These are phyloP conservation scores for Myxocyprinus asiaticus DNA, from an alignment of 2,113 vertebrate genomes.

Conservation along the genomic window DNA sequence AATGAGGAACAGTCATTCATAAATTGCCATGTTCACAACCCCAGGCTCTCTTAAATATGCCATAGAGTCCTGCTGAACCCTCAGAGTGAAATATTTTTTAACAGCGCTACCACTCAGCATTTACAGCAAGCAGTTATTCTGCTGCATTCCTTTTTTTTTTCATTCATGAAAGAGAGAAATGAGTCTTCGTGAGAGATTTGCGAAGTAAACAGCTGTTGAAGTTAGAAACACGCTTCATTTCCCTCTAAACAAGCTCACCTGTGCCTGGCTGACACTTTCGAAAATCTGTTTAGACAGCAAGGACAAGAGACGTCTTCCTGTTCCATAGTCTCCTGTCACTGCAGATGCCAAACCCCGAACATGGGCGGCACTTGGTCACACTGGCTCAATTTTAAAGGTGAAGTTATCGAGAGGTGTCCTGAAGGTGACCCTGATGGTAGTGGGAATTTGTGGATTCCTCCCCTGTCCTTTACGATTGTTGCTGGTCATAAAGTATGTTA, in stretches of 20 bases:
- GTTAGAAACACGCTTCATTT: conserved; percentile 25
- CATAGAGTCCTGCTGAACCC: not conserved
- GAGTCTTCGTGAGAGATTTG: not conserved
- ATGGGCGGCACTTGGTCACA: not conserved
- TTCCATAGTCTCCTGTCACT: conserved; percentile 25
- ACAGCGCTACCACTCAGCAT: not conserved
- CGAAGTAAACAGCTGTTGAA: conserved; percentile 25
- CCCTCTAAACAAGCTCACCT: not conserved
- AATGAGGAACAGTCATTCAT: conserved; percentile 13
- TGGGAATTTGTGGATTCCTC: conserved; percentile 6
- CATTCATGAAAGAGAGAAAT: not conserved
- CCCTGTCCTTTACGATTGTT: not conserved
- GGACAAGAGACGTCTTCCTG: conserved; percentile 4
- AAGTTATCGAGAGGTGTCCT: not conserved
- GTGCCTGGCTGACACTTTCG: not conserved
- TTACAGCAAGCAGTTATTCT: not conserved
- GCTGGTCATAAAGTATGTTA: too few relatives aligned
- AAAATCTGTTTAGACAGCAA: conserved; percentile 14
- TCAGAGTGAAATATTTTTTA: conserved; percentile 9
- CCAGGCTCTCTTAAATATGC: not conserved
- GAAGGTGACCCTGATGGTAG: not conserved
- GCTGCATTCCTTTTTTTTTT: too few relatives aligned
- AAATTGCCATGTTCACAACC: conserved; percentile 12
- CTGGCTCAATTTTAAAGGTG: conserved; percentile 2
- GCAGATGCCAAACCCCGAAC: not conserved